These are phyloP conservation scores for Phoebastria nigripes DNA, from an alignment of 2,797 vertebrate genomes.

Conservation along the genomic window DNA sequence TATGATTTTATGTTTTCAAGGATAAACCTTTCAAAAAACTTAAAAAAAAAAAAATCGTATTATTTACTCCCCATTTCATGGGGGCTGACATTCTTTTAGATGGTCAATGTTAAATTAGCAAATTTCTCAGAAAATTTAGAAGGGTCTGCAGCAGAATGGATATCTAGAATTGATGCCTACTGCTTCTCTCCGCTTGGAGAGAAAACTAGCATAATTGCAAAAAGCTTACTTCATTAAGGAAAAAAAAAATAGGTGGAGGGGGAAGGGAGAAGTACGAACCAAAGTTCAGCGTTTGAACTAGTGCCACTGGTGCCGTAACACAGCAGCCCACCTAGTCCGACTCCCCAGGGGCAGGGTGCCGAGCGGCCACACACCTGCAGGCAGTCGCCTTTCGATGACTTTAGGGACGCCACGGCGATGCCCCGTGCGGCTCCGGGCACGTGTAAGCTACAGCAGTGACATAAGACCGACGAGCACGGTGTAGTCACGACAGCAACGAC, in stretches of 20 bases:
- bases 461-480: rapidly evolving
- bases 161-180: rapidly evolving
- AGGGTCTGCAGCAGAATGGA: rapidly evolving
- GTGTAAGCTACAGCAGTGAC: not conserved
- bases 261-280: rapidly evolving
- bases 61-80: not conserved
- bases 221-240: no score
- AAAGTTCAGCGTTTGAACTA: rapidly evolving
- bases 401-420: not conserved
- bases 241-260: rapidly evolving
- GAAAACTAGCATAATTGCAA: not conserved
- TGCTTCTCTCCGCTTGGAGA: not conserved
- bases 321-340: not conserved
- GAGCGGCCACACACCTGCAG: not conserved
- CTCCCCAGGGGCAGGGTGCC: not conserved
- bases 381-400: not conserved
- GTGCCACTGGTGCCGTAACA: rapidly evolving
- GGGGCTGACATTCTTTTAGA: no score
- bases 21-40: not conserved
- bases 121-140: no score
- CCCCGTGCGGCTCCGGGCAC: not conserved
- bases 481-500: not conserved
- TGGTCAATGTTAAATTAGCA: rapidly evolving
- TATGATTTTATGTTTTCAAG: not conserved
- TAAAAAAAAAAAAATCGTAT: rapidly evolving